A percentile compares a stretch with the other conserved stretches of the same genome.
Conservation (phyloP, 2,797 vertebrate genomes). For the Phrynocephalus guinanensis region DNA sequence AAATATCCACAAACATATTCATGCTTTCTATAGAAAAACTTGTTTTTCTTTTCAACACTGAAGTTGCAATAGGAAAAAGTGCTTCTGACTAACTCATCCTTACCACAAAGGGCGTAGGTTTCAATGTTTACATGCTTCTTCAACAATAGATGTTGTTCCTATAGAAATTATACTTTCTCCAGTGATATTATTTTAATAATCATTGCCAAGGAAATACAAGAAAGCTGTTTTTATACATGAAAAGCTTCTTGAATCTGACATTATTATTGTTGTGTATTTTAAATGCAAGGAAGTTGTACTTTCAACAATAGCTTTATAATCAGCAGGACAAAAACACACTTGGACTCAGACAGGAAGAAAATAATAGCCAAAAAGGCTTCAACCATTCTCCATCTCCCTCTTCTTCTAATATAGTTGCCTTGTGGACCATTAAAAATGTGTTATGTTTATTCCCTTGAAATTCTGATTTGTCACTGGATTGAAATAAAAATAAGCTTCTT, state of each 20-base stretch:
- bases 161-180: neutral
- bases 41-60: neutral
- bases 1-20: neutral
- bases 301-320: constrained; percentile 27
- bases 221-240: neutral
- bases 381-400: neutral
- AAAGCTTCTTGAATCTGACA: constrained; percentile 18
- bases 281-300: constrained; percentile 25
- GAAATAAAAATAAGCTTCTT: constrained; percentile 78
- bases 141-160: neutral
- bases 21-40: neutral
- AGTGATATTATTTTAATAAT: neutral
- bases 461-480: constrained; percentile 64
- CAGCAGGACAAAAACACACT: constrained; percentile 7
- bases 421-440: constrained; percentile 43
- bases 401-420: constrained; percentile 34
- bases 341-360: constrained; percentile 28
- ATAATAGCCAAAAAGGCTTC: neutral
- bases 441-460: constrained; percentile 55
- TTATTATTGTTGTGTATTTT: constrained; percentile 38
- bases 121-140: neutral
- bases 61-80: neutral
- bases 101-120: neutral
- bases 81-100: neutral
- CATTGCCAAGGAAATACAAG: neutral